Conservation (phyloP, 2,888 invertebrate genomes). For the Diloba caeruleocephala region DNA sequence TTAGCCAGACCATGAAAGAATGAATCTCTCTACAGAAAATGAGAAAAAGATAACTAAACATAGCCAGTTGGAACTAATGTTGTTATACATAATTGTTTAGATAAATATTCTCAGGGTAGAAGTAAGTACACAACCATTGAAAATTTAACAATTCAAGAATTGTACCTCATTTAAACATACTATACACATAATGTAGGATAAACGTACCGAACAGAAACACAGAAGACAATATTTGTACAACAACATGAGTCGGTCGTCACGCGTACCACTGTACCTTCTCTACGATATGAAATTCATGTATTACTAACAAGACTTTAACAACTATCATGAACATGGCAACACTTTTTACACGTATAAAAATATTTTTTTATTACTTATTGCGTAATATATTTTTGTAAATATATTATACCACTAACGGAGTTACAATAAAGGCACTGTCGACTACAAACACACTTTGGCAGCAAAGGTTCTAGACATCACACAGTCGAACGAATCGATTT, state of each 20-base stretch:
- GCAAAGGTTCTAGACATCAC: constrained; percentile 81
- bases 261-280: constrained; percentile 32
- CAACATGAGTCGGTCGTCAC: constrained; percentile 53
- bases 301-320: constrained; percentile 73
- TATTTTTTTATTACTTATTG: constrained; percentile 81
- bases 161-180: constrained; percentile 63
- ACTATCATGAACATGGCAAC: constrained; percentile 87
- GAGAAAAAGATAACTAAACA: constrained; percentile 64
- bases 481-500: constrained; percentile 67
- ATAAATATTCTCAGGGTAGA: constrained; percentile 61
- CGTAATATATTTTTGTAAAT: constrained; percentile 86
- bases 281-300: constrained; percentile 58
- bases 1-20: constrained; percentile 81
- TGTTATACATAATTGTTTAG: constrained; percentile 56
- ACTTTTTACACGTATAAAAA: constrained; percentile 87
- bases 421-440: constrained; percentile 87
- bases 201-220: constrained; percentile 48
- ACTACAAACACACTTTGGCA: constrained; percentile 90
- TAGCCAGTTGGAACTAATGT: constrained; percentile 65
- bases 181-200: constrained; percentile 43
- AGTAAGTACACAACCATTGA: constrained; percentile 88
- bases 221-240: constrained; percentile 53
- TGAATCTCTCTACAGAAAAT: constrained; percentile 71
- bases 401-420: constrained; percentile 80
- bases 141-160: constrained; percentile 68